Base-by-base conservation (phyloP, 2,797 vertebrate genomes). In the Neoniphon sammara region DNA sequence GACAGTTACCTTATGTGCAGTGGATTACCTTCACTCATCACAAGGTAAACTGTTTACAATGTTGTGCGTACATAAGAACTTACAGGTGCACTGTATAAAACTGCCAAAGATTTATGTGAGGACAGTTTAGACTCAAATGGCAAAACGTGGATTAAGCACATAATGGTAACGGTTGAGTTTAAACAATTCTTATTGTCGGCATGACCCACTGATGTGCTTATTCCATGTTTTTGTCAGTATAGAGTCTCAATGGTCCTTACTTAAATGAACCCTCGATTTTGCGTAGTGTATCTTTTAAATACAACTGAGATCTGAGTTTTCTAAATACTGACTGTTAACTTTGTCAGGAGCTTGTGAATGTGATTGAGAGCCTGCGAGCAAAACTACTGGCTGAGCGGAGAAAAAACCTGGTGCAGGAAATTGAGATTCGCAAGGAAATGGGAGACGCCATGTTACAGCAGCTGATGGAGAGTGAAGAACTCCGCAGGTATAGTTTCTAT, bases 361-460 rank as follows among this genome's bases (percentile, higher is more conserved):
- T 94, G 75, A 91, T 95, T 7, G 96, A 96, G 70, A 94, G 75
- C 56, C 84, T 97, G 7, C 91, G 93, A 49, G 72, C 91, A 7
- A 96, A 94, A 82, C 88, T 97, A 2, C 58, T 94, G 75, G 91
- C 86, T 3, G 96, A 97, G 89, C 94, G 93, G 18, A 92, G 87
- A 55, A 93, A 89, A 66, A 96, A 96, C 76, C 90, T 97, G 15
- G 78, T 95, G 3, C 94, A 96, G 81, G 96, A 98, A 84, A 92
- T 96, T 52, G 94, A 95, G 87, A 96, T 98, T 39, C 96, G 96
- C n/a, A 95, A 92, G 75, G 96, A 97, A 81, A 97, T 98, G 96
- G 97, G 96, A 30, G 94, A 96, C 54, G 96, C 95, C 2, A 97
- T 96, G 96, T 90, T 96, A 66, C 94, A 90, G 4, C 95, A 96